Evolutionary conservation across 2,113 vertebrate species (phyloP), one percentile per base, ranked within the genome.

Genomic region (Ciconia boyciana): DNA sequence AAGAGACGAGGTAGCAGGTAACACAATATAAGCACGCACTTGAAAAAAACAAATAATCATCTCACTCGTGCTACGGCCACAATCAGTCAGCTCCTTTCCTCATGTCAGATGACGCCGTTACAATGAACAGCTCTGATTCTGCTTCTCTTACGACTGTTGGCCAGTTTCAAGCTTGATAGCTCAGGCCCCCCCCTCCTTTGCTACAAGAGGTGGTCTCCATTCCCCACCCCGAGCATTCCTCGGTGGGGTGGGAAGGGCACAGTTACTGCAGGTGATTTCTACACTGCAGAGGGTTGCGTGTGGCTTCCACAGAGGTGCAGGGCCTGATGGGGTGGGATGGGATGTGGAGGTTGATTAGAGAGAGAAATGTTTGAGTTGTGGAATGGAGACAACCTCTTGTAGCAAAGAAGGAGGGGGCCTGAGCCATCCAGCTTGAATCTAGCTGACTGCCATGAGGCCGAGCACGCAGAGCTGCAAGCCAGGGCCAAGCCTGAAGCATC

Each of bases 161-260:
- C 21, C 34, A 74, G 13, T 58, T 87, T 85, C 22, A 78, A 78
- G 49, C 34, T 87, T 20, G 58, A 34, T 4, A 75, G 29, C 22
- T 60, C 1, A 1, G 70, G 32, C 9, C 5, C 14, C 4, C 17
- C 64, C 14, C 64, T 80, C 36, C 49, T 79, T 60, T 68, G 26
- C 39, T 65, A 21, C 28, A 81, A 11, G 46, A 87, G 9, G 4
- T 28, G 16, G 10, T 52, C 18, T 89, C 54, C 44, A 18, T 20
- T 80, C 44, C 25, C 20, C 32, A 84, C 4, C 9, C 13, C 1
- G 0, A 76, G 65, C 29, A 60, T 68, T 94, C 60, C 54, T 70
- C 0, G 0, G n/a, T 15, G 60, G 32, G 28, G 9, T 69, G 4
- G 1, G 69, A 18, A 43, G 14, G n/a, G 22, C 3, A 6, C 15